Evolutionary conservation across 2,888 invertebrate species (phyloP).

Genomic region (Hydropsyche betteni): DNA sequence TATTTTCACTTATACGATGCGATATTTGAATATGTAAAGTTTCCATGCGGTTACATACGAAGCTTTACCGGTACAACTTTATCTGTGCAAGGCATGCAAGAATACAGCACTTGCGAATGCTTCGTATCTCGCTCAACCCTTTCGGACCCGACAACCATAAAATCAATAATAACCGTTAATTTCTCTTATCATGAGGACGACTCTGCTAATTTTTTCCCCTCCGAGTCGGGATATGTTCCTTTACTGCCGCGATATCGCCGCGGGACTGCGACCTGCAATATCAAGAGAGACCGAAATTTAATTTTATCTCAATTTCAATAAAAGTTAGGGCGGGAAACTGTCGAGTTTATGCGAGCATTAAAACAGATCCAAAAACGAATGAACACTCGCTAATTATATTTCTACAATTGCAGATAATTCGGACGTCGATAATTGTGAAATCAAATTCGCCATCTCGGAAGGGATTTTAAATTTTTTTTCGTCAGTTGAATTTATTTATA

Average conservation of each 20-base stretch:
- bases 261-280: not conserved
- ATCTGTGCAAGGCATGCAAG: slow-evolving; percentile 27
- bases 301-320: slow-evolving; percentile 28
- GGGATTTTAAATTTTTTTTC: no score
- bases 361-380: no score
- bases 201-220: slow-evolving; percentile 14
- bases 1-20: not conserved
- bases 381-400: no score
- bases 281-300: slow-evolving; percentile 4
- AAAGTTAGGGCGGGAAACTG: not conserved
- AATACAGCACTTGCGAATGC: slow-evolving; percentile 8
- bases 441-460: no score
- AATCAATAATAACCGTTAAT: slow-evolving; percentile 33
- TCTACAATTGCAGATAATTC: no score
- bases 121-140: slow-evolving; percentile 1
- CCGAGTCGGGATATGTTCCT: slow-evolving; percentile 11
- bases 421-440: no score
- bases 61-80: not conserved
- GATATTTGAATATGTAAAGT: not conserved
- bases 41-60: no score
- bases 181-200: slow-evolving; percentile 13
- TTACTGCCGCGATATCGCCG: not conserved
- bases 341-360: no score
- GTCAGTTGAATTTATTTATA: not conserved
- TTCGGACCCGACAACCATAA: slow-evolving; percentile 3